Evolutionary conservation across 2,113 vertebrate genomes (phyloP), one percentile per base, ranked within the genome.

Genomic region (Empidonax traillii): DNA sequence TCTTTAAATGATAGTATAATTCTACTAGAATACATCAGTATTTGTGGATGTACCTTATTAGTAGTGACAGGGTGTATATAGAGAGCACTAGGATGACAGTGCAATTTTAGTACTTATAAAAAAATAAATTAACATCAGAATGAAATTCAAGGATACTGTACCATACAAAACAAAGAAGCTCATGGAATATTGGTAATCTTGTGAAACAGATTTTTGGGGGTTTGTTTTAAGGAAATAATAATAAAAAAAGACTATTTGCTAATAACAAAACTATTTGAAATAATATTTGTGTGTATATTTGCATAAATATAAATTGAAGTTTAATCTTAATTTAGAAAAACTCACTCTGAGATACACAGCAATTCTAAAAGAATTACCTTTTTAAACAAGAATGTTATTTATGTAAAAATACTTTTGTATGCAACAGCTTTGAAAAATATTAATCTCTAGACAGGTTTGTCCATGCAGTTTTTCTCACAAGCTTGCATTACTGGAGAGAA

Each of bases 81-180:
- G 74, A 88, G 71, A 84, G 12, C n/a, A 2, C 39, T 55, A 81
- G 47, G 59, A 35, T 76, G 62, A 46, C 16, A 15, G 27, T 68
- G 25, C 16, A 84, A 39, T 92, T 67, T 73, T 84, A 49, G 5
- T 72, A 17, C 63, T 96, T 51, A 95, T 59, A 89, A 95, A 83
- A 53, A 69, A 73, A 73, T 49, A 44, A 89, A 94, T 92, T 61
- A 86, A 53, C 77, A 94, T 94, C 62, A 87, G n/a, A 95, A 95
- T 73, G 37, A 80, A 71, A 81, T 84, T 63, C 47, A 74, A 65
- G 24, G 12, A 83, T 78, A 88, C 39, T 82, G 65, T 74, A 81
- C 31, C 16, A 33, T 22, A 59, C n/a, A 91, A 65, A 92, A 1
- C 14, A 65, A 85, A 58, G 30, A 51, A 73, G 8, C 65, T 44